Evolutionary conservation across 2,888 invertebrate species (phyloP).

Genomic region (Lithosia quadra): DNA sequence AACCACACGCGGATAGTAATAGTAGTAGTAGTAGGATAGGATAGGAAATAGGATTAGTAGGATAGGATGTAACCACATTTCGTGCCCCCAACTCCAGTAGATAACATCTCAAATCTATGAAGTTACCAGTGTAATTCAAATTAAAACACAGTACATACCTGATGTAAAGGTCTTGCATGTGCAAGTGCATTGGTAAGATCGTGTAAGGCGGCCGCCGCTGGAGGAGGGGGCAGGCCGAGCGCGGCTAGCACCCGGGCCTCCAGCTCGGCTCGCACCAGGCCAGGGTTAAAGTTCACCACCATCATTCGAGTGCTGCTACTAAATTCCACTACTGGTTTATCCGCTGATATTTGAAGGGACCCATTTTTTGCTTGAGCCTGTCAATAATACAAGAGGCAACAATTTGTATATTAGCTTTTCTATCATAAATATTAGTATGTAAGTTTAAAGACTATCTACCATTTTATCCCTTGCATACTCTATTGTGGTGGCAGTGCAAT

Average conservation of each 20-base stretch:
- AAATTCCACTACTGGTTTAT: constrained; percentile 93
- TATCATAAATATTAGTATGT: too few species aligned
- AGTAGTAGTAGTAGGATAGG: too few species aligned
- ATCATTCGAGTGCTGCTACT: constrained; percentile 90
- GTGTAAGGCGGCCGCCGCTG: constrained; percentile 90
- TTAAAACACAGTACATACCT: constrained; percentile 82
- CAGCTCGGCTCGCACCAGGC: constrained; percentile 93
- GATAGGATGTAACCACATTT: too few species aligned
- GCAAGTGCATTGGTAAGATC: constrained; percentile 92
- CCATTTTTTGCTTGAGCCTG: constrained; percentile 79
- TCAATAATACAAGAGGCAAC: neutral
- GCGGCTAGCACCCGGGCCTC: constrained; percentile 96
- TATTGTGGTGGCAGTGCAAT: neutral
- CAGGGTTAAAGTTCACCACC: constrained; percentile 96
- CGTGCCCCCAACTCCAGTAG: too few species aligned
- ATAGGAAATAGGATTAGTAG: too few species aligned
- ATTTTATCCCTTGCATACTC: neutral
- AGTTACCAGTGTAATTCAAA: too few species aligned
- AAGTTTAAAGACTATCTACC: too few species aligned
- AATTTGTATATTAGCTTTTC: neutral
- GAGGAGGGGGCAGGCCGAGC: constrained; percentile 92
- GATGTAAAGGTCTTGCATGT: constrained; percentile 95
- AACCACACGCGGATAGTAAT: too few species aligned
- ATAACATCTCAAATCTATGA: too few species aligned
- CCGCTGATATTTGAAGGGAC: constrained; percentile 71